phyloP scores from a whole-genome alignment of 2,888 invertebrate species.

The Leptinotarsa haldemani region DNA sequence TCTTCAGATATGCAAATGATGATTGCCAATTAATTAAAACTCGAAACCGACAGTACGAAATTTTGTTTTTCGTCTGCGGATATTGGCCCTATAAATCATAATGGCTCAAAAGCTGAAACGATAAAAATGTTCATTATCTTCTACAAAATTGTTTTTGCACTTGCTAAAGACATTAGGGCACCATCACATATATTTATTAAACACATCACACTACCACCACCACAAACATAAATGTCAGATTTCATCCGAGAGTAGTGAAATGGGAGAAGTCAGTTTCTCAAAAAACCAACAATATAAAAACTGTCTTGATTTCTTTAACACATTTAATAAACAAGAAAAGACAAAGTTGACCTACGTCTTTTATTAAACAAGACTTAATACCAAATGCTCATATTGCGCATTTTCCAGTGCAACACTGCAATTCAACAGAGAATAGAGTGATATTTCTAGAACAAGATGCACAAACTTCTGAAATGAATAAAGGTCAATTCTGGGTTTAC shows the following conservation, averaged over 20 bases:
- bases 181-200: conserved; percentile 38
- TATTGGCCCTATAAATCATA: conserved; percentile 55
- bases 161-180: conserved; percentile 40
- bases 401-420: conserved; percentile 7
- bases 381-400: neutral
- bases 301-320: neutral
- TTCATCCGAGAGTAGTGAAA: conserved; percentile 16
- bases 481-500: no score
- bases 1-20: conserved; percentile 50
- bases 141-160: conserved; percentile 35
- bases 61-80: conserved; percentile 58
- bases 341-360: neutral
- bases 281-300: neutral
- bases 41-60: conserved; percentile 54
- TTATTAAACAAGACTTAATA: neutral
- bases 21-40: conserved; percentile 54
- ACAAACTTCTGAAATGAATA: no score
- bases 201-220: conserved; percentile 36
- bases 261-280: conserved; percentile 4
- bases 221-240: conserved; percentile 27
- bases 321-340: neutral
- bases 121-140: conserved; percentile 43
- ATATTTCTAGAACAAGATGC: neutral
- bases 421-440: neutral
- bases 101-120: conserved; percentile 39